Evolutionary conservation across 2,797 vertebrate genomes (phyloP).

Genomic region (Esox masquinongy): DNA sequence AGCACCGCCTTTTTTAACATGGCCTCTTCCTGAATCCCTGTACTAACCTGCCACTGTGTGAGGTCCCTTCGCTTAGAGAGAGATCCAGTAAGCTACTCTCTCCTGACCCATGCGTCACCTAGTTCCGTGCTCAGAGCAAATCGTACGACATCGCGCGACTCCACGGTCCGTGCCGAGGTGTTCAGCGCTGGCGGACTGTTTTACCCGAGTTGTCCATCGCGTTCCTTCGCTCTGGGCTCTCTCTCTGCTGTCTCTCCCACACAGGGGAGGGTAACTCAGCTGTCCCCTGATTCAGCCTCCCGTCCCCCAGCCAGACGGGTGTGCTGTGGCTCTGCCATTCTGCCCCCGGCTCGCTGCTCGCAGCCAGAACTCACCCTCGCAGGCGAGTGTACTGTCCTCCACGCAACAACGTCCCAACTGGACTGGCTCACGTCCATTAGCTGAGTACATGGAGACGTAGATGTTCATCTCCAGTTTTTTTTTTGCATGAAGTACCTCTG

Average conservation of each 20-base stretch:
- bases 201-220: conserved; percentile 54
- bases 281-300: conserved; percentile 72
- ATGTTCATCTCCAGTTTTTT: background rate
- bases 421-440: background rate
- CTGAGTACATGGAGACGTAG: background rate
- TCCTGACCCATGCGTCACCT: too few species aligned
- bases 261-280: conserved; percentile 50
- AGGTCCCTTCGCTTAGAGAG: background rate
- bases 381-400: conserved; percentile 39
- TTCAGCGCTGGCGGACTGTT: conserved; percentile 40
- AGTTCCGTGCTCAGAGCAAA: background rate
- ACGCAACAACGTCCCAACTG: background rate
- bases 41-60: background rate
- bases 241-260: conserved; percentile 55
- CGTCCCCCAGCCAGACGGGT: conserved; percentile 62
- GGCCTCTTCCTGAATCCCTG: background rate
- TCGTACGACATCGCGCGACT: conserved; percentile 32
- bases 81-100: background rate
- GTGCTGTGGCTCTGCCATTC: too few species aligned
- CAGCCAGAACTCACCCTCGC: conserved; percentile 55
- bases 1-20: conserved; percentile 19
- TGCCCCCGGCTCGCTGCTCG: conserved; percentile 35
- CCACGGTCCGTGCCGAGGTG: conserved; percentile 26
- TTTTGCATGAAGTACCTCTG: background rate
- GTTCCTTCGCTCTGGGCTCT: conserved; percentile 52